A percentile compares a stretch with the other conserved stretches of the same genome.
phyloP scores from a whole-genome alignment of 2,113 vertebrate genomes.

The Gallinago undulata region DNA sequence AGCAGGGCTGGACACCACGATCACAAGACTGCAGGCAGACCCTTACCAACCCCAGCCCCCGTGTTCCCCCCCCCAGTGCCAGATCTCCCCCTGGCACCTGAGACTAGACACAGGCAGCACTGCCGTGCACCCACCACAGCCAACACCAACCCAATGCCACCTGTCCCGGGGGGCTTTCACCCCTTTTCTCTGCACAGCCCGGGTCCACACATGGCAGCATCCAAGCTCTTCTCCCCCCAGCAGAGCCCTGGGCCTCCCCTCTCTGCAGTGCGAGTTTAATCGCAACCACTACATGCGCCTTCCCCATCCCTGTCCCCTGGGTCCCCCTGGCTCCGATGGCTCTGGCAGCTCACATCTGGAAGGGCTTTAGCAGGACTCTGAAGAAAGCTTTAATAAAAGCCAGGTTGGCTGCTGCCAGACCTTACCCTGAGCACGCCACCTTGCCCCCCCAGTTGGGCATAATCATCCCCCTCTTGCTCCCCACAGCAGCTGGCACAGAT shows the following conservation, averaged over 20 bases:
- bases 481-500: fast-evolving
- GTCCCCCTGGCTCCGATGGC: neutral
- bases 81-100: fast-evolving
- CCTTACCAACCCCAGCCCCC: neutral
- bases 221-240: neutral
- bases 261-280: neutral
- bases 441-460: neutral
- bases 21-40: neutral
- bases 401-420: conserved; percentile 7
- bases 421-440: neutral
- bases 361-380: conserved; percentile 45
- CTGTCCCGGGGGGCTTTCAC: neutral
- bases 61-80: fast-evolving
- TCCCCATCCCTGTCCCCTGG: neutral
- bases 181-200: neutral
- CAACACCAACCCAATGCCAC: fast-evolving
- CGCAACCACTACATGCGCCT: neutral
- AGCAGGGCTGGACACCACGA: neutral
- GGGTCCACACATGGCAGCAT: fast-evolving
- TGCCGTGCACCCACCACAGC: neutral
- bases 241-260: neutral
- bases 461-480: neutral
- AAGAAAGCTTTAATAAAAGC: conserved; percentile 60
- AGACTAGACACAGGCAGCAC: fast-evolving
- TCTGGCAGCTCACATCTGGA: conserved; percentile 63